A percentile compares a stretch with the other conserved stretches of the same genome.
These are phyloP conservation scores for Strigops habroptila DNA, from an alignment of 2,113 vertebrate species.

Conservation along the genomic window DNA sequence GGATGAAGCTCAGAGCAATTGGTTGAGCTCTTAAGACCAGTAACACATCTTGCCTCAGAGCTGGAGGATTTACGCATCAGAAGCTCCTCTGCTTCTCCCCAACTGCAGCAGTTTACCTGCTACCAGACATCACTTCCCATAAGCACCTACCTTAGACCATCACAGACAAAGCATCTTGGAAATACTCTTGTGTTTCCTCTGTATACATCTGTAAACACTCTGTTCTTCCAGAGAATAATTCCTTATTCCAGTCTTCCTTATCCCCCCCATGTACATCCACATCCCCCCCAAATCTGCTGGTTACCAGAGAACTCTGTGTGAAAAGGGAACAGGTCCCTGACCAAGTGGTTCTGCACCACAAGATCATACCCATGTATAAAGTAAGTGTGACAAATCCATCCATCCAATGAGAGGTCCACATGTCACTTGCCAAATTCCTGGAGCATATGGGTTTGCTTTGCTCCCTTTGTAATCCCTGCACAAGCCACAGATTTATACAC, in stretches of 20 bases:
- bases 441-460: not conserved
- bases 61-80: slow-evolving; percentile 54
- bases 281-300: not conserved
- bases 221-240: not conserved
- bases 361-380: fast-evolving
- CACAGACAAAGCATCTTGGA: not conserved
- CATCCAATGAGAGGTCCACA: not conserved
- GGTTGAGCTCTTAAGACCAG: not conserved
- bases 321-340: slow-evolving; percentile 22
- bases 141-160: not conserved
- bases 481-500: not conserved
- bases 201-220: not conserved
- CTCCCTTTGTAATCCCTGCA: not conserved
- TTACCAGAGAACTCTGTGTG: not conserved
- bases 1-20: not conserved
- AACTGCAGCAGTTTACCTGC: not conserved
- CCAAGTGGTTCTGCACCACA: not conserved
- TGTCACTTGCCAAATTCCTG: not conserved
- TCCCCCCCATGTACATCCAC: not conserved
- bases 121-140: not conserved
- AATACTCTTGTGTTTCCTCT: not conserved
- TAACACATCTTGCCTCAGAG: not conserved
- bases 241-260: not conserved
- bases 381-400: not conserved
- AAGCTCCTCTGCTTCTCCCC: slow-evolving; percentile 20